A percentile compares a stretch with the other conserved stretches of the same genome.
These are phyloP conservation scores for Ephialtes manifestator DNA, from an alignment of 2,888 invertebrate genomes.

Conservation along the genomic window DNA sequence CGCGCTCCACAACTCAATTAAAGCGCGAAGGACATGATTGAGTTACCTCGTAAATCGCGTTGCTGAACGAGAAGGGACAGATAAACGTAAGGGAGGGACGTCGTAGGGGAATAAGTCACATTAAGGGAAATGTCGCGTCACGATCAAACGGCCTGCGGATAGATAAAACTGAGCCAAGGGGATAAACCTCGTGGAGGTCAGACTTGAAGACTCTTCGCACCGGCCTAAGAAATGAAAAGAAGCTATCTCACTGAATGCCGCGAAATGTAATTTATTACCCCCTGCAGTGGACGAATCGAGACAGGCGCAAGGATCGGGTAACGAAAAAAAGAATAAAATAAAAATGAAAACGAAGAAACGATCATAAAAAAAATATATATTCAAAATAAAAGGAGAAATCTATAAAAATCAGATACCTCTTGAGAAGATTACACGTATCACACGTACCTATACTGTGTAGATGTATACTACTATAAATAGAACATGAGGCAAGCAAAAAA, in stretches of 20 bases:
- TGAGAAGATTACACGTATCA: constrained; percentile 54
- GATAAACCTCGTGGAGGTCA: constrained; percentile 23
- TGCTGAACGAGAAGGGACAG: constrained; percentile 2
- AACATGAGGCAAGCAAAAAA: constrained; percentile 45
- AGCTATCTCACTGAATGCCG: not conserved
- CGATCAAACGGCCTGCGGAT: not conserved
- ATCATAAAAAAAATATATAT: constrained; percentile 30
- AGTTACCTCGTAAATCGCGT: constrained; percentile 3
- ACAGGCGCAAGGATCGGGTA: not conserved
- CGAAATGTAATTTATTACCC: not conserved
- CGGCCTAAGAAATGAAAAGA: constrained; percentile 38
- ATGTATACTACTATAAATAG: constrained; percentile 66
- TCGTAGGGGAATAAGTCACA: not conserved
- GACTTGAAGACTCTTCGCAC: constrained; percentile 39
- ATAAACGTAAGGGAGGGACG: not conserved
- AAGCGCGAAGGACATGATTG: constrained; percentile 40
- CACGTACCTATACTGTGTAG: constrained; percentile 64
- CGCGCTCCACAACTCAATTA: constrained; percentile 41
- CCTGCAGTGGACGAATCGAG: not conserved
- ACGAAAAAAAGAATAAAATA: not conserved
- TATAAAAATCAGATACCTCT: constrained; percentile 54
- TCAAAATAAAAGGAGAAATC: constrained; percentile 34
- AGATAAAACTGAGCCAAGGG: constrained; percentile 18
- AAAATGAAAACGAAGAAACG: constrained; percentile 27
- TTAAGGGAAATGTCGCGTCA: constrained; percentile 13